Evolutionary conservation across 2,797 vertebrate species (phyloP).

Genomic region (Sphaeramia orbicularis): DNA sequence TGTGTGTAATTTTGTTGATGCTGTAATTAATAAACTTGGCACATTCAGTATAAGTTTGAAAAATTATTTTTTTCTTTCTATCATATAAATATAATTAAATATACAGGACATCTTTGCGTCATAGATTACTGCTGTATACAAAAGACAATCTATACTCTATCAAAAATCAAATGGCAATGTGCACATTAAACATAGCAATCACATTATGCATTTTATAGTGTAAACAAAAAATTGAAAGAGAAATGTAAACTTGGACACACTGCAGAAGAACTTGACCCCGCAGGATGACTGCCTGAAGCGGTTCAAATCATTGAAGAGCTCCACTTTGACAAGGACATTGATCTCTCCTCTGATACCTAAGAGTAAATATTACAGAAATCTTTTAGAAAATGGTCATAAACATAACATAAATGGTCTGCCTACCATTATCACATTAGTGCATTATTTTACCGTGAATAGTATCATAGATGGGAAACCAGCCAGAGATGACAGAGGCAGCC

Average conservation of each 20-base stretch:
- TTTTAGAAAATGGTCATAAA: background rate
- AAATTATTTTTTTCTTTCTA: background rate
- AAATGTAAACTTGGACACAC: conserved; percentile 84
- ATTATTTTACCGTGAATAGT: conserved; percentile 92
- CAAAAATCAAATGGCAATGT: background rate
- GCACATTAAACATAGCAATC: background rate
- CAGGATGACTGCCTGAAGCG: conserved; percentile 98
- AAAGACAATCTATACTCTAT: too few species aligned
- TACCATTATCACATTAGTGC: background rate
- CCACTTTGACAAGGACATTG: conserved; percentile 97
- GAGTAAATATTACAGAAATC: conserved; percentile 2
- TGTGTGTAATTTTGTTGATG: background rate
- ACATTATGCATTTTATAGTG: background rate
- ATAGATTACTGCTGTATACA: background rate
- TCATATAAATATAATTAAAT: background rate
- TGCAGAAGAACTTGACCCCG: conserved; percentile 99
- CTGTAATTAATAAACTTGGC: background rate
- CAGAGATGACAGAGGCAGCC: conserved; percentile 97
- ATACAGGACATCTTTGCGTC: background rate
- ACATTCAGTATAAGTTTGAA: background rate
- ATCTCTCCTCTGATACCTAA: conserved; percentile 98
- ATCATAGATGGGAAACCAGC: conserved; percentile 99
- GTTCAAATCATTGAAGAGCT: conserved; percentile 98
- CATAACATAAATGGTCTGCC: background rate
- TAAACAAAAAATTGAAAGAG: conserved; percentile 16